phyloP scores from a whole-genome alignment of 2,113 vertebrate species.

The Ondatra zibethicus region DNA sequence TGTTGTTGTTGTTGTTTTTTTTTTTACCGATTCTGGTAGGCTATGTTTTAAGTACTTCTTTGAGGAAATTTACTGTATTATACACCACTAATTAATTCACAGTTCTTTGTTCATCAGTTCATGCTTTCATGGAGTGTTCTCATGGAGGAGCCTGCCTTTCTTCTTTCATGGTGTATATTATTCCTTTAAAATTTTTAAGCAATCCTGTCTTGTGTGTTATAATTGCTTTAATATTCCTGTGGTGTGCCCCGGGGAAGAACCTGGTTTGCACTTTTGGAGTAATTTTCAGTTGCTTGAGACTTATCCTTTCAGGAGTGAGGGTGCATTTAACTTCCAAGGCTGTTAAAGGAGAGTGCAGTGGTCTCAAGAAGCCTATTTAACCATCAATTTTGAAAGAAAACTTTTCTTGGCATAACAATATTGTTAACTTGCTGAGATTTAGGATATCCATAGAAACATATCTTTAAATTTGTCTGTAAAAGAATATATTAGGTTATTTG shows the following conservation, averaged over 20 bases:
- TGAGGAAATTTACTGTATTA: neutral
- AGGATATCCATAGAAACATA: neutral
- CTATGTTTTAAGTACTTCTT: neutral
- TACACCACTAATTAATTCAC: neutral
- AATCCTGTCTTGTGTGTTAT: neutral
- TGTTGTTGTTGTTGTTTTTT: too few relatives aligned
- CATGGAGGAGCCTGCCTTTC: too few relatives aligned
- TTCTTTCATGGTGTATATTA: neutral
- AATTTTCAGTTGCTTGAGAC: neutral
- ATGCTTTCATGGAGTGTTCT: neutral
- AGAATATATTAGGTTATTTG: neutral
- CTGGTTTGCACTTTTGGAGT: neutral
- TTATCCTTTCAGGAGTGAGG: neutral
- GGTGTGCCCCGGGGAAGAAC: neutral
- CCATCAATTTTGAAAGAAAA: neutral
- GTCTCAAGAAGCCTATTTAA: neutral
- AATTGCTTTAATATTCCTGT: neutral
- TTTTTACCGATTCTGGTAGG: neutral
- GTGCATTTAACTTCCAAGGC: neutral
- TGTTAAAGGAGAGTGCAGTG: neutral
- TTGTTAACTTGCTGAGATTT: neutral
- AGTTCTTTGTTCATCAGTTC: neutral
- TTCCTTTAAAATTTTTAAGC: neutral
- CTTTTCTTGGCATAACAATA: neutral
- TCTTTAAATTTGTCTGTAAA: neutral